Conservation (phyloP, 2,797 vertebrate species). For the Hozukius guyotensis region DNA sequence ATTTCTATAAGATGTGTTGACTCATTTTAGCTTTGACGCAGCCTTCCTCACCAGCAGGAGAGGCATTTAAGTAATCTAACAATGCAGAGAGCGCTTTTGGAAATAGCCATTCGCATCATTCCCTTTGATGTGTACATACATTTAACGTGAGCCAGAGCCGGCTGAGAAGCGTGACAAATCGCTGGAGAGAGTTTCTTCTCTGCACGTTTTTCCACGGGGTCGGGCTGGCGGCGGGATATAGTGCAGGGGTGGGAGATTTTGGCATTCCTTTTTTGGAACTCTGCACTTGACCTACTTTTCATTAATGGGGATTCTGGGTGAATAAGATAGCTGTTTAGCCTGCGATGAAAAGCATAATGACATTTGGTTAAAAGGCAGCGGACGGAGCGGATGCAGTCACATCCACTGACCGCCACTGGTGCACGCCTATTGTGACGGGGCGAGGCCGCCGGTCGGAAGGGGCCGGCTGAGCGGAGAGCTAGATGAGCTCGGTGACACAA, state of each 20-base stretch:
- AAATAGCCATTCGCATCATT: constrained; percentile 64
- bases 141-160: constrained; percentile 64
- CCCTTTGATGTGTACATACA: constrained; percentile 73
- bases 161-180: constrained; percentile 69
- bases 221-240: constrained; percentile 24
- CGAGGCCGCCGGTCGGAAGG: background rate
- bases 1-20: constrained; percentile 44
- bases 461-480: constrained; percentile 2
- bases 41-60: constrained; percentile 21
- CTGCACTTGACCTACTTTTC: constrained; percentile 82
- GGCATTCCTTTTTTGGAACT: constrained; percentile 72
- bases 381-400: constrained; percentile 51
- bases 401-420: constrained; percentile 44
- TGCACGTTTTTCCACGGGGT: constrained; percentile 51
- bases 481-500: constrained; percentile 54
- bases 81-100: constrained; percentile 43
- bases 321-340: constrained; percentile 74
- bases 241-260: constrained; percentile 60
- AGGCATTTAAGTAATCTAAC: constrained; percentile 48
- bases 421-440: constrained; percentile 17
- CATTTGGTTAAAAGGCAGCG: constrained; percentile 68
- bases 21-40: constrained; percentile 22
- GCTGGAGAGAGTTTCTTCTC: constrained; percentile 61
- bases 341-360: constrained; percentile 77
- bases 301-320: constrained; percentile 71